A percentile compares a stretch with the other conserved stretches of the same genome.
Conservation (phyloP, 2,888 invertebrate species). For the Sepioteuthis lessoniana region DNA sequence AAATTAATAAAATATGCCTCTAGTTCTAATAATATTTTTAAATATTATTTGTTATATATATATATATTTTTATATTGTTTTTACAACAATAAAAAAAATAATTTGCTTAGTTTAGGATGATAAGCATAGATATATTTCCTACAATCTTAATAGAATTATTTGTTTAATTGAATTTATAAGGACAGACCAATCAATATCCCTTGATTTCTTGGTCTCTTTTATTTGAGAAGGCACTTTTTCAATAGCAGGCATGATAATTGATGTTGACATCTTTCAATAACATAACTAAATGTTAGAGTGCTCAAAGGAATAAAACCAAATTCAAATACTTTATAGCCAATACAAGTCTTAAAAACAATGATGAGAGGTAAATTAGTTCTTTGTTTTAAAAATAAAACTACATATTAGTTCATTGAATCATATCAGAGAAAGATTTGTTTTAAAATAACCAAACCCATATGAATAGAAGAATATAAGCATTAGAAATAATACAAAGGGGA, state of each 20-base stretch:
- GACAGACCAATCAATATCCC: not conserved
- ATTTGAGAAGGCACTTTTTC: not conserved
- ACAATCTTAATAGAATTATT: too few relatives aligned
- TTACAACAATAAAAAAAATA: not conserved
- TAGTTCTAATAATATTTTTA: not conserved
- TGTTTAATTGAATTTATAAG: not conserved
- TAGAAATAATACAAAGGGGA: too few relatives aligned
- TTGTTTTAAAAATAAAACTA: not conserved
- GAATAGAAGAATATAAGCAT: too few relatives aligned
- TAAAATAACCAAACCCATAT: too few relatives aligned
- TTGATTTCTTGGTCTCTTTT: not conserved
- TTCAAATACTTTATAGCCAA: not conserved
- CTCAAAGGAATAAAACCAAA: not conserved
- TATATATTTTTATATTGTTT: too few relatives aligned
- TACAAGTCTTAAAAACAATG: not conserved
- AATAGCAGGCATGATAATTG: not conserved
- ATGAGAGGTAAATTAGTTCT: not conserved
- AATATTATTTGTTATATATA: too few relatives aligned
- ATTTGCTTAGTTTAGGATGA: not conserved
- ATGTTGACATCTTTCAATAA: not conserved
- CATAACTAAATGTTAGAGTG: not conserved
- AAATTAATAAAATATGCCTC: not conserved
- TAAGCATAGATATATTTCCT: conserved; percentile 9
- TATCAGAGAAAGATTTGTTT: too few relatives aligned
- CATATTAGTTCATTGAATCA: not conserved